Percentiles rank a stretch among this genome's conserved stretches.
These are phyloP conservation scores for Atta texana DNA, from an alignment of 1,140 invertebrate species.

Conservation along the genomic window DNA sequence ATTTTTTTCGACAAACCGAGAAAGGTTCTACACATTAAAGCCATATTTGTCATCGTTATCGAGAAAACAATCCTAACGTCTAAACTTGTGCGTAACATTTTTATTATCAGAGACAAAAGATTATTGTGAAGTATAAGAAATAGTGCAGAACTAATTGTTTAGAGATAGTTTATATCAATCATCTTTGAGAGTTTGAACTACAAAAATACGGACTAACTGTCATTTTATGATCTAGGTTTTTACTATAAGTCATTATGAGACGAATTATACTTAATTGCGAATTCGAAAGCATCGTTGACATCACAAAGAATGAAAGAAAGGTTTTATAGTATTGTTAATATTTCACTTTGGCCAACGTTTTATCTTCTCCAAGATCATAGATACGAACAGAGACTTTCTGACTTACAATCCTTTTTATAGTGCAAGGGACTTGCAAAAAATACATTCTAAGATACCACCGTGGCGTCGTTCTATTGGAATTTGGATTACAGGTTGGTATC, in stretches of 20 bases:
- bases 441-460: conserved; percentile 44
- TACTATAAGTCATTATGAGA: background rate
- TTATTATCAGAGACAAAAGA: background rate
- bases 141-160: background rate
- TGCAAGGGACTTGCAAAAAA: conserved; percentile 19
- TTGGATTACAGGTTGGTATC: conserved; percentile 67
- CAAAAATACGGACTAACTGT: background rate
- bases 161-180: background rate
- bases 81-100: no score
- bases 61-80: no score
- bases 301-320: conserved; percentile 4
- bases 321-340: conserved; percentile 46
- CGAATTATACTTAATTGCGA: background rate
- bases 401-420: conserved; percentile 35
- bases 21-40: no score
- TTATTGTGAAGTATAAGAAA: background rate
- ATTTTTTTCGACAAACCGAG: no score
- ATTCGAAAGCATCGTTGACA: background rate
- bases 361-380: conserved; percentile 16
- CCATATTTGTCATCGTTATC: no score
- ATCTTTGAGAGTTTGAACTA: background rate
- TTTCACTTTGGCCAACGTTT: conserved; percentile 46
- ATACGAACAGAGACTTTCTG: conserved; percentile 50
- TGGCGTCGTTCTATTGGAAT: conserved; percentile 62
- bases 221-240: background rate